Percentiles rank a stretch among this genome's conserved stretches.
Conservation (phyloP, 2,113 vertebrate species). For the Trichechus manatus region DNA sequence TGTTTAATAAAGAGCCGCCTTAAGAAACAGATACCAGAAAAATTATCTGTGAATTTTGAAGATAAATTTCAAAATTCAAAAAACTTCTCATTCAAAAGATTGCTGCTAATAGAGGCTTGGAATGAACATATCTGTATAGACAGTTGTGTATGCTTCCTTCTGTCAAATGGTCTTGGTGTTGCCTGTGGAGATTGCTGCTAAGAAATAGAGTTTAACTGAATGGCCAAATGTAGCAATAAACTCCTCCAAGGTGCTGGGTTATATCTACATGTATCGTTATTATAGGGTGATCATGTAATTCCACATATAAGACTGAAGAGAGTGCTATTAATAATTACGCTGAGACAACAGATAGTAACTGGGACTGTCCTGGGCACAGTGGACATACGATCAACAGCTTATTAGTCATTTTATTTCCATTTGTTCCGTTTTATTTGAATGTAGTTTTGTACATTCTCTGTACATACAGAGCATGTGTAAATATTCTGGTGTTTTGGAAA, state of each 20-base stretch:
- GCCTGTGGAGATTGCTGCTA: not conserved
- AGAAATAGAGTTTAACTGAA: conserved; percentile 30
- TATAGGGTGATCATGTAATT: not conserved
- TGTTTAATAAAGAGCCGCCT: not conserved
- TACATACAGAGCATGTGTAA: too few relatives aligned
- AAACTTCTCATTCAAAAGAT: not conserved
- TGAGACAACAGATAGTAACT: not conserved
- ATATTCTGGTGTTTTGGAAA: not conserved
- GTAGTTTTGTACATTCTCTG: not conserved
- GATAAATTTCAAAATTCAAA: not conserved
- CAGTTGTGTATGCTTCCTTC: not conserved
- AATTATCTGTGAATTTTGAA: conserved; percentile 1
- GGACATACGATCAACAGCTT: not conserved
- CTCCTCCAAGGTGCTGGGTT: not conserved
- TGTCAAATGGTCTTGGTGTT: not conserved
- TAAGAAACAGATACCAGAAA: not conserved
- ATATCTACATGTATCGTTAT: not conserved
- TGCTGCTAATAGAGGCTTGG: not conserved
- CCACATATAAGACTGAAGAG: not conserved
- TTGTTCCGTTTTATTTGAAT: conserved; percentile 39
- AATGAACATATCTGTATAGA: conserved; percentile 6
- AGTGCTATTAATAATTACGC: not conserved
- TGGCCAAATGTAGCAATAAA: not conserved
- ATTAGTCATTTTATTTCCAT: conserved; percentile 18
- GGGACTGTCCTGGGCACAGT: not conserved